These are phyloP conservation scores for Montipora capricornis DNA, from an alignment of 64 coral and sea anemone genomes.

Conservation along the genomic window DNA sequence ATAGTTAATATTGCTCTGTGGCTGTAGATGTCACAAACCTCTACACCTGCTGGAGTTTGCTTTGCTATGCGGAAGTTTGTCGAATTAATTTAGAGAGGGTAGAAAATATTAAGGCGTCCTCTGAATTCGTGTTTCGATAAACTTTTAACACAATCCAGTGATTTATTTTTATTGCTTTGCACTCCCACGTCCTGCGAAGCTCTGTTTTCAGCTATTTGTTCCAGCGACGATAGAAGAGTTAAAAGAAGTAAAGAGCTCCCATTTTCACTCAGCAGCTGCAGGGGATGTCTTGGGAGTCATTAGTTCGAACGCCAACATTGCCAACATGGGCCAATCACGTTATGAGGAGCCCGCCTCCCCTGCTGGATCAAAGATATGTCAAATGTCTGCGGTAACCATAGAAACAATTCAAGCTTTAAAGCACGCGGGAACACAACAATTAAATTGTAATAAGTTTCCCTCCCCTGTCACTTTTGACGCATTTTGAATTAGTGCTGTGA, in stretches of 20 bases:
- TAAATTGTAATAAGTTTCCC: slow-evolving; percentile 34
- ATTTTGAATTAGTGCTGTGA: slow-evolving; percentile 19
- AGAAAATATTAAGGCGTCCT: too few relatives aligned
- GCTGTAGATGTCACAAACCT: too few relatives aligned
- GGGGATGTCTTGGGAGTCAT: not conserved
- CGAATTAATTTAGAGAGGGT: not conserved
- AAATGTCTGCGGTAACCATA: slow-evolving; percentile 15
- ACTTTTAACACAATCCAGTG: not conserved
- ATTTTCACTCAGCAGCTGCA: too few relatives aligned
- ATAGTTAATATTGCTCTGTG: too few relatives aligned
- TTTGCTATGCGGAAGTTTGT: not conserved
- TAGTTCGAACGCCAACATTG: not conserved
- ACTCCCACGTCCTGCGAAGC: too few relatives aligned
- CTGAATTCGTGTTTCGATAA: not conserved
- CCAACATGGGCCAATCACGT: not conserved
- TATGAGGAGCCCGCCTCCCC: not conserved
- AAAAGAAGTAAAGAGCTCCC: too few relatives aligned
- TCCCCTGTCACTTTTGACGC: not conserved
- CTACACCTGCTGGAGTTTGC: not conserved
- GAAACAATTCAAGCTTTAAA: slow-evolving; percentile 13
- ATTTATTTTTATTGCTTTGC: not conserved
- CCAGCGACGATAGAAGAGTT: too few relatives aligned
- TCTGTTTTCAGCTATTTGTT: too few relatives aligned
- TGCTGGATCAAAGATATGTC: not conserved
- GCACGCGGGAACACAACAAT: not conserved